A percentile compares a stretch with the other conserved stretches of the same genome.
phyloP scores from a whole-genome alignment of 2,113 vertebrate genomes.

The Cranoglanis bouderius region DNA sequence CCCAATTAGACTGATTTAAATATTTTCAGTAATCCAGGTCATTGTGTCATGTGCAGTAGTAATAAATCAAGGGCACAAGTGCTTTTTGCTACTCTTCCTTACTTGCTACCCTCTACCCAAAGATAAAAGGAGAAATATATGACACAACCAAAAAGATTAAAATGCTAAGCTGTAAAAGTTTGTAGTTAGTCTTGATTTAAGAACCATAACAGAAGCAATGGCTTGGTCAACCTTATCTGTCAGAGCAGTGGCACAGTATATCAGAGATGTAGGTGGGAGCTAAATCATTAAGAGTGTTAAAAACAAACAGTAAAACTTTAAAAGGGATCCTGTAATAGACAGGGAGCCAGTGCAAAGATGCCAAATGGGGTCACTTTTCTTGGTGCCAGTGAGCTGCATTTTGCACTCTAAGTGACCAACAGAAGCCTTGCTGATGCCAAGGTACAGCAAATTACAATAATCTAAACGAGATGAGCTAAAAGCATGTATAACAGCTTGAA shows the following conservation, averaged over 20 bases:
- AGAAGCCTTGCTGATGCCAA: neutral
- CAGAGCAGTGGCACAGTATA: neutral
- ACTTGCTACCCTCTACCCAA: too few relatives aligned
- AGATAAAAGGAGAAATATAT: neutral
- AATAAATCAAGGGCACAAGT: neutral
- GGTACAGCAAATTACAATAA: neutral
- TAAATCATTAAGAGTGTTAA: neutral
- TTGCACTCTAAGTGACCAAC: neutral
- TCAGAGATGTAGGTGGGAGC: neutral
- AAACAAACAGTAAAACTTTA: neutral
- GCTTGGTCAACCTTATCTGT: neutral
- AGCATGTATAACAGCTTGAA: neutral
- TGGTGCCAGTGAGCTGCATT: neutral
- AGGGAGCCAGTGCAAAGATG: neutral
- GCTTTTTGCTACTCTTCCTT: neutral
- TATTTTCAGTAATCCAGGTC: neutral
- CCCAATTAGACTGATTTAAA: neutral
- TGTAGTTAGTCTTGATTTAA: neutral
- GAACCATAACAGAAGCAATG: neutral
- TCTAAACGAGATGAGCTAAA: neutral
- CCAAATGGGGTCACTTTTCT: neutral
- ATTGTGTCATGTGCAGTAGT: neutral
- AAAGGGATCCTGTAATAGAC: neutral
- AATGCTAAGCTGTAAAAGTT: neutral
- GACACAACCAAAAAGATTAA: neutral